Percentiles rank a stretch among this genome's conserved stretches.
These are phyloP conservation scores for Catharus fuscescens DNA, from an alignment of 2,113 vertebrate genomes.

Conservation along the genomic window DNA sequence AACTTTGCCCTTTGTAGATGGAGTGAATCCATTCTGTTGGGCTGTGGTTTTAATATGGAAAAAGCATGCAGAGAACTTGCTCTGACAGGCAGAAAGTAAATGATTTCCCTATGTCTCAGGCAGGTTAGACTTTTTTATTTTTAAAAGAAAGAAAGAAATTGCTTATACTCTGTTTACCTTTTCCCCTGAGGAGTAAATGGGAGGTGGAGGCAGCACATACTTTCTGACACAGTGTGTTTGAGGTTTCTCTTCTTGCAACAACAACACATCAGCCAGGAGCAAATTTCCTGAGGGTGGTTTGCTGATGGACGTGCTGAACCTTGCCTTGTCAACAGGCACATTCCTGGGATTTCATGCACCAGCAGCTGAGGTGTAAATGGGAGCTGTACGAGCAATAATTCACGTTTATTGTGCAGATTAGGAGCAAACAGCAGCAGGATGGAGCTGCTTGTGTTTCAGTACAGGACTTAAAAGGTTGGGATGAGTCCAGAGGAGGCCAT, in stretches of 20 bases:
- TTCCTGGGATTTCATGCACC: background rate
- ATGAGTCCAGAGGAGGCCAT: background rate
- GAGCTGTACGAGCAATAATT: background rate
- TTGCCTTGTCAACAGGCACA: background rate
- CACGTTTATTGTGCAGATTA: background rate
- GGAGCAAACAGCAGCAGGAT: background rate
- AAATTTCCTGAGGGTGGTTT: background rate
- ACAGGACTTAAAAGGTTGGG: background rate
- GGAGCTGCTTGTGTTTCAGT: background rate
- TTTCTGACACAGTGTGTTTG: background rate
- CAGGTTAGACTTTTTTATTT: background rate
- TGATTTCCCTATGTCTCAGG: background rate
- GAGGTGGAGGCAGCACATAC: background rate
- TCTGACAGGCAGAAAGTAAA: conserved; percentile 40
- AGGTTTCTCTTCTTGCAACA: background rate
- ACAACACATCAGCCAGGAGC: background rate
- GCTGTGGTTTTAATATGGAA: background rate
- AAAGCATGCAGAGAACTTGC: background rate
- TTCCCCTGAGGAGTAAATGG: background rate
- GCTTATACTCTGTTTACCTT: conserved; percentile 34
- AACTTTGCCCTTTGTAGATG: conserved; percentile 5
- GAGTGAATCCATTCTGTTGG: background rate
- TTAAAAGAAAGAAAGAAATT: background rate
- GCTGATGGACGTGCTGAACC: background rate
- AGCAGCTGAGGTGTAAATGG: background rate